Evolutionary conservation across 37 sponge, comb jelly and placozoan genomes (phyloP), one percentile per base, ranked within the genome.

Genomic region (Hexactinellida sp.): DNA sequence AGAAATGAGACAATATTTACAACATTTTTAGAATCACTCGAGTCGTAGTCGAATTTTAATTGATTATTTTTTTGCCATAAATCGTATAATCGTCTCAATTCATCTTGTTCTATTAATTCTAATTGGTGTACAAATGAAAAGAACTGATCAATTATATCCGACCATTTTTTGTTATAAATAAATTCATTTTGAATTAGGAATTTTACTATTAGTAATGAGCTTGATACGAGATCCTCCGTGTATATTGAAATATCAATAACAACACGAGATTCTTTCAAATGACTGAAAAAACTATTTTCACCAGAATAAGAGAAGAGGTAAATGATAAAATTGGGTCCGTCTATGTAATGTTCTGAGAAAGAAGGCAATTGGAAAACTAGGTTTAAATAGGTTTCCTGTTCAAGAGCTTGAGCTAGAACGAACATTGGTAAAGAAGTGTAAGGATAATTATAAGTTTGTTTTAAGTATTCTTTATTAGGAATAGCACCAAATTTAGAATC

Each of bases 401-500:
- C 30, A 32, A 63, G 21, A 25, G 28, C 76, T 63, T 63, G 76
- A 63, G 76, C 76, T 25, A 63, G 21, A 7, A 63, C 34, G 3
- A 63, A 63, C 34, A 7, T 63, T 7, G 76, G 76, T 63, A 63
- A 63, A 7, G 21, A 10, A 63, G 21, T 7, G 13, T 63, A 63
- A 32, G 76, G 76, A 63, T 7, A 28, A 7, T 3, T 5, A 28
- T 63, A 63, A 28, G 13, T 25, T 63, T 28, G 3, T 63, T n/a
- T 28, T 3, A 25, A 10, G 38, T 76, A 82, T 54, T 88, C 35
- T 0, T 83, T 91, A 54, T 94, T 94, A 0, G 84, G 86, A 63
- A 97, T 90, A 34, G 41, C 63, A 37, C 89, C 83, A 85, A 97
- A 97, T 38, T 36, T 89, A 0, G 35, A 37, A 16, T 84, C 41